Base-by-base conservation (phyloP, 2,888 invertebrate species). In the Cepaea hortensis region DNA sequence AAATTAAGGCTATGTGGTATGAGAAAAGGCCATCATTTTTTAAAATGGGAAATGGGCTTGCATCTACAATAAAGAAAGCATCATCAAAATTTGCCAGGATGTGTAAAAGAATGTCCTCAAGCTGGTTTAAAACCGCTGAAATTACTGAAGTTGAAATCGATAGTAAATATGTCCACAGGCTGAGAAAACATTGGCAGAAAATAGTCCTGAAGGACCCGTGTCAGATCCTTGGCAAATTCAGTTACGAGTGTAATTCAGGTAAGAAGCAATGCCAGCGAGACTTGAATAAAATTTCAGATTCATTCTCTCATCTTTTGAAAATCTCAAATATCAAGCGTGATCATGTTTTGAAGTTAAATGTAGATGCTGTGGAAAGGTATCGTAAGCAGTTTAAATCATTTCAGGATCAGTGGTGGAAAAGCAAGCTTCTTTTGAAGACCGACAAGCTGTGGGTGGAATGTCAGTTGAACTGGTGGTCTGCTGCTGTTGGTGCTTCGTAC, bases 171-270 rank as follows among this genome's bases (percentile, higher is more conserved):
- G 73, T 85, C 9, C 55, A 77, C 3, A 65, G 62, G 48, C 35
- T 73, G 23, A 70, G 85, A 80, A 62, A 80, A 73, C 61, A 62
- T 15, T 86, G 82, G 81, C 82, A 86, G 61, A 65, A 77, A 50
- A 46, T 76, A 55, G 55, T 86, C 3, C 3, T 82, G 5, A 61
- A 83, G 18, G 68, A 86, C 23, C 86, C 86, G n/a, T 86, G 86
- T 62, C 55, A 70, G 23, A 55, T 55, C 9, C 13, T 82, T 4
- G 86, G 86, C 23, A 86, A 82, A 35, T 81, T 86, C 55, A 86
- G 86, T 55, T 55, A 46, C 23, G 86, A 86, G 55, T 86, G 86
- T 62, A 81, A 86, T 68, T 48, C 70, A 62, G 86, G 81, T 11
- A 76, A n/a, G 35, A 86, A 86, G 55, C 75, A 81, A 50, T 50